Percentiles rank a stretch among this genome's conserved stretches.
These are phyloP conservation scores for Notiomystis cincta DNA, from an alignment of 2,113 vertebrate genomes.

Conservation along the genomic window DNA sequence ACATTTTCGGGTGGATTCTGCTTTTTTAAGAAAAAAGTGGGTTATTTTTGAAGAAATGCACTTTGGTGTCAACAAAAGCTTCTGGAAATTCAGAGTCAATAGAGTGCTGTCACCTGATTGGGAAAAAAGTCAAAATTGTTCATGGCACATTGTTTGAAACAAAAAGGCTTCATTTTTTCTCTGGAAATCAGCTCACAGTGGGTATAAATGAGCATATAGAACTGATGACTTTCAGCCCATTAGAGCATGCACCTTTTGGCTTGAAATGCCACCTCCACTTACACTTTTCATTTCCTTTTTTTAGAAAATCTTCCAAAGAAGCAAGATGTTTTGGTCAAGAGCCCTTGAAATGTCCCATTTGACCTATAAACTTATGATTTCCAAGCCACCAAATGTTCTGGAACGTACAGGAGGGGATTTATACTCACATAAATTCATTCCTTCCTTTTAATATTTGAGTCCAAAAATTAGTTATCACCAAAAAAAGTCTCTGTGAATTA, in stretches of 20 bases:
- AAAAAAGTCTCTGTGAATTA: neutral
- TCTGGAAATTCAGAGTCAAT: neutral
- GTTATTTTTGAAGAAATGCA: neutral
- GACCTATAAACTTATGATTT: neutral
- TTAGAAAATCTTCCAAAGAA: neutral
- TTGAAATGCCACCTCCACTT: neutral
- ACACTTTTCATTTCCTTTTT: neutral
- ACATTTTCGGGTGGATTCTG: rapidly evolving
- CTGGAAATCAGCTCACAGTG: neutral
- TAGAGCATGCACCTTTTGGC: neutral
- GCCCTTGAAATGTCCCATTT: neutral
- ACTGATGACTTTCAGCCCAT: neutral
- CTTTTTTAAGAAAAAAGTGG: neutral
- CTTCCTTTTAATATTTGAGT: neutral
- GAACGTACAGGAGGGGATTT: neutral
- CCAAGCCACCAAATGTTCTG: neutral
- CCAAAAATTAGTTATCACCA: neutral
- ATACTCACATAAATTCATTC: neutral
- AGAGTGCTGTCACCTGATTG: neutral
- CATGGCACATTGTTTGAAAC: neutral
- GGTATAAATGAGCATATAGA: neutral
- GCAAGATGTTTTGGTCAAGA: neutral
- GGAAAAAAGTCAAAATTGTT: neutral
- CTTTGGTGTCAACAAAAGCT: neutral
- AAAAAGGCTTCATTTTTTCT: neutral